These are phyloP conservation scores for Archaeoteleia sp. DNA, from an alignment of 2,888 invertebrate genomes.

Conservation along the genomic window DNA sequence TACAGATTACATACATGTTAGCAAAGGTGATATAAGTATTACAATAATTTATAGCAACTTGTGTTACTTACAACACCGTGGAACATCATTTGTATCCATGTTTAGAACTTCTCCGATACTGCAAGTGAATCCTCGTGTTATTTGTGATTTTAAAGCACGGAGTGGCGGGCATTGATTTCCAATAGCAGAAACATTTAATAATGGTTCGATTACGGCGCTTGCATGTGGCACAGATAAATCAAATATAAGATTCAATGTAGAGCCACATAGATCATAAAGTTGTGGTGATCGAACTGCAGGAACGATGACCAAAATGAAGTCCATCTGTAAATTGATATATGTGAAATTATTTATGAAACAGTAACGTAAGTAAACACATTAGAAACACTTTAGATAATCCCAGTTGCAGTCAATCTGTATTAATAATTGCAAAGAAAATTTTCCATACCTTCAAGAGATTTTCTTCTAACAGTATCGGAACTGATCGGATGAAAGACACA, in stretches of 20 bases:
- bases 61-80: slow-evolving; percentile 87
- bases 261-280: slow-evolving; percentile 95
- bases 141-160: slow-evolving; percentile 88
- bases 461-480: slow-evolving; percentile 87
- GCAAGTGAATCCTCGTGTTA: slow-evolving; percentile 93
- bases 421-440: too few relatives aligned
- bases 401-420: background rate
- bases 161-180: slow-evolving; percentile 95
- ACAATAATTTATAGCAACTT: too few relatives aligned
- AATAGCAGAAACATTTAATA: slow-evolving; percentile 91
- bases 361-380: too few relatives aligned
- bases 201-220: slow-evolving; percentile 90
- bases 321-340: slow-evolving; percentile 81
- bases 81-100: slow-evolving; percentile 93
- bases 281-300: slow-evolving; percentile 93
- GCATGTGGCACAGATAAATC: slow-evolving; percentile 95
- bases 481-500: slow-evolving; percentile 90
- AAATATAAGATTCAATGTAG: slow-evolving; percentile 93
- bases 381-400: too few relatives aligned
- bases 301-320: slow-evolving; percentile 90
- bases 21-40: too few relatives aligned
- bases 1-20: too few relatives aligned
- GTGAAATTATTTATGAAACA: too few relatives aligned
- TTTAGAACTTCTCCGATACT: slow-evolving; percentile 95
- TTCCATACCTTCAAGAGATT: slow-evolving; percentile 83